These are phyloP conservation scores for Turdus rufiventris DNA, from an alignment of 2,113 vertebrate species.

Conservation along the genomic window DNA sequence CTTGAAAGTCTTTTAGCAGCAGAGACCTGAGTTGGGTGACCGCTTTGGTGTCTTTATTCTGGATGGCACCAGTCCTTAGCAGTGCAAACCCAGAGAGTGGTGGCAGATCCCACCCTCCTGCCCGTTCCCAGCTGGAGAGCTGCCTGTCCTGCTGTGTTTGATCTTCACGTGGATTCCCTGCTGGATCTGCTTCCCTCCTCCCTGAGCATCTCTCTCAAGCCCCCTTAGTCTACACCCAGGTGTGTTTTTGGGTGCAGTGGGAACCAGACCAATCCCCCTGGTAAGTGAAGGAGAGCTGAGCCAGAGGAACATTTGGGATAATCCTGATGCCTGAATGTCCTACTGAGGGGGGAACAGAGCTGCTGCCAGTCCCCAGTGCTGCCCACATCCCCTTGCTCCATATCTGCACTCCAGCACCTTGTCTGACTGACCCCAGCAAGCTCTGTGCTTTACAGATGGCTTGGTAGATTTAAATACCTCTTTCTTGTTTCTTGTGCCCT, in stretches of 20 bases:
- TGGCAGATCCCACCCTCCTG: not conserved
- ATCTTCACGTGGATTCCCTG: not conserved
- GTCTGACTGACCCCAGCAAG: not conserved
- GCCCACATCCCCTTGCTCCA: not conserved
- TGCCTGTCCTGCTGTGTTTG: not conserved
- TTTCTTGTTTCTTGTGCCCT: not conserved
- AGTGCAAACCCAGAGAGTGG: not conserved
- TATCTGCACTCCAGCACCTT: not conserved
- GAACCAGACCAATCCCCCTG: not conserved
- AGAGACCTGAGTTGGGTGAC: not conserved
- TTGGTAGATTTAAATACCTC: not conserved
- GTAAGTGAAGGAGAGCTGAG: not conserved
- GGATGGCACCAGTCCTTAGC: not conserved
- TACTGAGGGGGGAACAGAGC: not conserved
- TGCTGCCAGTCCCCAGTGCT: not conserved
- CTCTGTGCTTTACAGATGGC: not conserved
- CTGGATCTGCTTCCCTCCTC: not conserved
- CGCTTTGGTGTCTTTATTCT: not conserved
- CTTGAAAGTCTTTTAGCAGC: not conserved
- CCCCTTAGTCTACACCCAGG: not conserved
- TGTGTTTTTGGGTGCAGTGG: not conserved
- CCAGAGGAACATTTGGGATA: not conserved
- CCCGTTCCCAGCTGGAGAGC: not conserved
- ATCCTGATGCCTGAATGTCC: not conserved
- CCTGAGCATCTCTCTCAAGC: not conserved